A percentile compares a stretch with the other conserved stretches of the same genome.
phyloP scores from a whole-genome alignment of 1,140 invertebrate genomes.

The Reticulitermes speratus region DNA sequence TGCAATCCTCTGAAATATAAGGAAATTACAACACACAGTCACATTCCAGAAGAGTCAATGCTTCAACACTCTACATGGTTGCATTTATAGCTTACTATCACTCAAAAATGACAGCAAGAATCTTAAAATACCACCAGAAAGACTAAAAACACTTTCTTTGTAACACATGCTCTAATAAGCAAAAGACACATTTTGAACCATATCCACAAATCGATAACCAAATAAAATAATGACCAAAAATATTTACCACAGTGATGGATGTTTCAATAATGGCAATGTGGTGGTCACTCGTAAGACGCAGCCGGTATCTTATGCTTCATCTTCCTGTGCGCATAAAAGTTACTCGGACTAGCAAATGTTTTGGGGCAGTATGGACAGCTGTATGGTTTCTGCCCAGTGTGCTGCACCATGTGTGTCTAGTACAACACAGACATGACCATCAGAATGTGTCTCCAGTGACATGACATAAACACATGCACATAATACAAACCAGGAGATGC shows the following conservation, averaged over 20 bases:
- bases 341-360: constrained; percentile 21
- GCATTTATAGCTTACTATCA: too few relatives aligned
- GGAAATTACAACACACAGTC: too few relatives aligned
- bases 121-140: not conserved
- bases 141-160: not conserved
- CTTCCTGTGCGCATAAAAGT: constrained; percentile 17
- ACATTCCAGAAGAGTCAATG: too few relatives aligned
- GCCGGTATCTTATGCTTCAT: not conserved
- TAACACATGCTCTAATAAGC: not conserved
- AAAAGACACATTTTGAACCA: not conserved
- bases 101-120: too few relatives aligned
- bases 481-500: too few relatives aligned
- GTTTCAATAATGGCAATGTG: not conserved
- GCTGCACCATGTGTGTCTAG: constrained; percentile 23
- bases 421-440: too few relatives aligned
- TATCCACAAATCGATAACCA: not conserved
- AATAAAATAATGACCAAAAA: not conserved
- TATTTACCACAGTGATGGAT: not conserved
- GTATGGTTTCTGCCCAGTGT: constrained; percentile 21
- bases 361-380: constrained; percentile 22
- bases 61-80: too few relatives aligned
- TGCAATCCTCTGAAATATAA: too few relatives aligned
- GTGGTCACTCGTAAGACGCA: not conserved
- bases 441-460: too few relatives aligned
- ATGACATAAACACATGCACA: too few relatives aligned